A percentile compares a stretch with the other conserved stretches of the same genome.
phyloP scores from a whole-genome alignment of 2,113 vertebrate species.

The Hippotragus niger region DNA sequence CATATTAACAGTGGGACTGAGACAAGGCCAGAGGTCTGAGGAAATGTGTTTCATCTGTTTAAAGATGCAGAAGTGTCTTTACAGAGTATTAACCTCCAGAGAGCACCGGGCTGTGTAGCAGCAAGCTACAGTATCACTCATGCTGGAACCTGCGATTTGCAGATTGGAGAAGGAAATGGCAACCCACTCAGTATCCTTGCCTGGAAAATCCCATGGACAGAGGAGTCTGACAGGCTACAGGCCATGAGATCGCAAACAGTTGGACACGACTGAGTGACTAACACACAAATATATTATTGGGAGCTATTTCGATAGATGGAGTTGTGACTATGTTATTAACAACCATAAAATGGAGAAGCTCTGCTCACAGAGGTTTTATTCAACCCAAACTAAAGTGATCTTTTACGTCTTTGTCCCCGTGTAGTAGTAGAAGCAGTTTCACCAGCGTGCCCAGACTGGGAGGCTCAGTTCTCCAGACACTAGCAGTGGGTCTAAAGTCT shows the following conservation, averaged over 20 bases:
- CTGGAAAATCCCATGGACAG: not conserved
- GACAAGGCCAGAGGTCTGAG: conserved; percentile 55
- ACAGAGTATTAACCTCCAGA: conserved; percentile 2
- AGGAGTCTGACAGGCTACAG: not conserved
- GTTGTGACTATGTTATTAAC: not conserved
- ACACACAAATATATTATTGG: not conserved
- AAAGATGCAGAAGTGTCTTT: conserved; percentile 7
- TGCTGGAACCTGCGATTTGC: not conserved
- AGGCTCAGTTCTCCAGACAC: not conserved
- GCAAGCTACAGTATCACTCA: not conserved
- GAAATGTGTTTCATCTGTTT: conserved; percentile 37
- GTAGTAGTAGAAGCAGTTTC: not conserved
- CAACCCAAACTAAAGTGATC: not conserved
- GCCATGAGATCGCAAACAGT: not conserved
- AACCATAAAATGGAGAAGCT: conserved; percentile 4
- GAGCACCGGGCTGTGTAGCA: not conserved
- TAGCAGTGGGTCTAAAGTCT: not conserved
- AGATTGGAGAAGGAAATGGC: not conserved
- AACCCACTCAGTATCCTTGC: not conserved
- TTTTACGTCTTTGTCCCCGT: not conserved
- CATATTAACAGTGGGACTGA: conserved; percentile 56
- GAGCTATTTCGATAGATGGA: not conserved
- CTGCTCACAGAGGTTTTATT: not conserved
- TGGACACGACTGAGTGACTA: not conserved
- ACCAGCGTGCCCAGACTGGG: not conserved